Evolutionary conservation across 2,888 invertebrate species (phyloP), one percentile per base, ranked within the genome.

Genomic region (Cerastis rubricosa): DNA sequence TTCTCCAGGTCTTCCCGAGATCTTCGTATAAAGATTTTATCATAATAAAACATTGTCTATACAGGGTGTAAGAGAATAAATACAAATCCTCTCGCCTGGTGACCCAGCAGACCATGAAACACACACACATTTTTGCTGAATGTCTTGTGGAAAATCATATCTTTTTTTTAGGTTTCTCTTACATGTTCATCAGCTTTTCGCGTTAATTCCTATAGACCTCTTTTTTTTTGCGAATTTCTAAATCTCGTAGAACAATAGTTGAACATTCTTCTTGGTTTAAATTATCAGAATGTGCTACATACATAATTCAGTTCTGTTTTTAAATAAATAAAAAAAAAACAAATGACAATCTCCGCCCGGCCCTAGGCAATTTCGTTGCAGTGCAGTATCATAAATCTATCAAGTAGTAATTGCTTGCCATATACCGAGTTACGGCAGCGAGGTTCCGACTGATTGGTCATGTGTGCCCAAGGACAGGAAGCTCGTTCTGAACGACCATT

Each of bases 391-490:
- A 74, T 87, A 88, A 87, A 87, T 87, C 81, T 77, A 76, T 80
- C 89, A 83, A 78, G 65, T 70, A 80, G 68, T 88, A 84, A 83
- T 87, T 78, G 78, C 64, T 76, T 69, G 70, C 71, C 73, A 47
- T 80, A 80, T 80, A 71, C 85, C 71, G 54, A 49, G 61, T 74
- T 85, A 76, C 76, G 69, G 81, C 82, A 83, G 80, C 68, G 74
- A 76, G 85, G 90, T 90, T 89, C 90, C 89, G 85, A 74, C 68
- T 83, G 80, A 90, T 89, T 85, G 87, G 80, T 87, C 83, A 89
- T 89, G 80, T 88, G 81, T 81, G 83, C 73, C 85, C 87, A 89
- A 88, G 85, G 90, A 87, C 89, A 90, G 90, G 89, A 89, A 87
- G 86, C 78, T 59, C 82, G 70, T 78, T 81, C 51, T 57, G 78